These are phyloP conservation scores for Empis stercorea DNA, from an alignment of 2,888 invertebrate genomes.

Conservation along the genomic window DNA sequence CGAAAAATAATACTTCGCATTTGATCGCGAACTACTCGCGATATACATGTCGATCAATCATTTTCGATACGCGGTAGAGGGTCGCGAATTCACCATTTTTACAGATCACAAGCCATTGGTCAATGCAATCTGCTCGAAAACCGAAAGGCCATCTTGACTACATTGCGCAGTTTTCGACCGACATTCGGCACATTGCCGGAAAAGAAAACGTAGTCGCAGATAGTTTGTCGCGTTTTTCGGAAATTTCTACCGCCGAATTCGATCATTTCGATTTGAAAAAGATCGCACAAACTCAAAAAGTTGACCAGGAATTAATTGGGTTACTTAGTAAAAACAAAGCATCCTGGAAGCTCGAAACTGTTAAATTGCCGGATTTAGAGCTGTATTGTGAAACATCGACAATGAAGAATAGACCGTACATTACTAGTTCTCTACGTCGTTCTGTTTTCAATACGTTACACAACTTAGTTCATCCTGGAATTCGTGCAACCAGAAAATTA, in stretches of 20 bases:
- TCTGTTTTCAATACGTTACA: not conserved
- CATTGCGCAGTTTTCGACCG: not conserved
- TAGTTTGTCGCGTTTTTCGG: not conserved
- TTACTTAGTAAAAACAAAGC: not conserved
- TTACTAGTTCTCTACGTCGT: not conserved
- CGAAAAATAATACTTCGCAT: not conserved
- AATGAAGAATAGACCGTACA: not conserved
- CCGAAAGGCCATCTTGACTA: not conserved
- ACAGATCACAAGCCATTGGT: not conserved
- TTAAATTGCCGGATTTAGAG: not conserved
- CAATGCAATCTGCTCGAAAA: not conserved
- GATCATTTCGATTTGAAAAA: not conserved
- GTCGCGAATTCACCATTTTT: not conserved
- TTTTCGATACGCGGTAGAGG: not conserved
- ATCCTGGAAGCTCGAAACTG: not conserved
- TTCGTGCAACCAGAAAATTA: slow-evolving; percentile 7
- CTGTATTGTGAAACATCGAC: not conserved
- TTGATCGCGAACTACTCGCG: not conserved
- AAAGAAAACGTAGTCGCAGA: not conserved
- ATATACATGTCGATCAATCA: not conserved
- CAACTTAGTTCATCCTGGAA: not conserved
- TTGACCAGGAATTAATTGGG: not conserved
- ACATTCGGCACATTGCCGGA: not conserved
- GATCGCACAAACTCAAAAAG: not conserved
- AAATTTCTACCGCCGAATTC: not conserved